Conservation (phyloP, 2,113 vertebrate species). For the Lampris megalopsis region DNA sequence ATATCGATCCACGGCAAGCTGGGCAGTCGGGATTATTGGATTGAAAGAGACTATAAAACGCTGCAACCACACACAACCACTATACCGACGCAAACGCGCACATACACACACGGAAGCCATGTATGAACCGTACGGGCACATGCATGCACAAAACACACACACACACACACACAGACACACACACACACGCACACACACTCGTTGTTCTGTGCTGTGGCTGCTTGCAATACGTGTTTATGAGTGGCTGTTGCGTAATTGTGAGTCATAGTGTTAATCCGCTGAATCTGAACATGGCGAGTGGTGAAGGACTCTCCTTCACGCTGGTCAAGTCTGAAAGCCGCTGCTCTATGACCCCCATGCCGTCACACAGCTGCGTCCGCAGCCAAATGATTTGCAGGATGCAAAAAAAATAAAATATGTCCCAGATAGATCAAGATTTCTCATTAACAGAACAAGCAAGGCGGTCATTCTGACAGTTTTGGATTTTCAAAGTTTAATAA, state of each 20-base stretch:
- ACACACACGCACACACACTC: background rate
- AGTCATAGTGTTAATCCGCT: slow-evolving; percentile 57
- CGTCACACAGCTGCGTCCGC: too few species aligned
- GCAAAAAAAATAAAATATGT: too few species aligned
- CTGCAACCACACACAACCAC: background rate
- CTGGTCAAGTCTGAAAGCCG: background rate
- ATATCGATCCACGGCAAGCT: slow-evolving; percentile 12
- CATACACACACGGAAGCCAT: background rate
- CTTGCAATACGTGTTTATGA: slow-evolving; percentile 24
- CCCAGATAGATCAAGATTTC: too few species aligned
- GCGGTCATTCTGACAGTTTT: too few species aligned
- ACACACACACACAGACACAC: background rate
- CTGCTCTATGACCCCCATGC: too few species aligned
- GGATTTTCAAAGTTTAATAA: too few species aligned
- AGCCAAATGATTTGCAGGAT: too few species aligned
- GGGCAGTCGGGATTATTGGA: slow-evolving; percentile 32
- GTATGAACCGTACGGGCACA: background rate
- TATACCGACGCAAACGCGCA: background rate
- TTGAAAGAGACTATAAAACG: background rate
- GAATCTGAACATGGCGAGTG: slow-evolving; percentile 18
- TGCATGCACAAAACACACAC: background rate
- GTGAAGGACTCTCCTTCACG: background rate
- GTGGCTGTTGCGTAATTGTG: slow-evolving; percentile 52
- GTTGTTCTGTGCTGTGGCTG: slow-evolving; percentile 28
- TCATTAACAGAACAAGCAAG: too few species aligned